Evolutionary conservation across 2,888 invertebrate genomes (phyloP).

Genomic region (Morpho deidamia): DNA sequence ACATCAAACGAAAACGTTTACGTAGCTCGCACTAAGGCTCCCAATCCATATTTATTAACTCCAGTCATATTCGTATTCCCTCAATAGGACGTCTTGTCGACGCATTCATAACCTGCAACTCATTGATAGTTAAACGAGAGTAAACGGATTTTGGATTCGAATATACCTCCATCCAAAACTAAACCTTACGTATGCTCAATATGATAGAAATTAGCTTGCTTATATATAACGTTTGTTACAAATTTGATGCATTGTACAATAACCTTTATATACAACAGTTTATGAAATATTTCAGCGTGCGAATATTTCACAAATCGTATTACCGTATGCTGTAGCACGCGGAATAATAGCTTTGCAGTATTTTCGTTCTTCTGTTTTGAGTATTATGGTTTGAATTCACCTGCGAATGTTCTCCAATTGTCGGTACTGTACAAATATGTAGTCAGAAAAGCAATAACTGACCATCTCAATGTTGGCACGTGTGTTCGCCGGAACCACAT

Average conservation of each 20-base stretch:
- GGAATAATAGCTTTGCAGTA: not conserved
- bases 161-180: not conserved
- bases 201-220: not conserved
- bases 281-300: not conserved
- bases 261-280: not conserved
- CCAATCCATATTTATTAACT: conserved; percentile 12
- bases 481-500: conserved; percentile 32
- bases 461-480: conserved; percentile 29
- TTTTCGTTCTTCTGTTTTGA: not conserved
- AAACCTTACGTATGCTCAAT: not conserved
- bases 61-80: conserved; percentile 1
- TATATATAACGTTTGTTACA: not conserved
- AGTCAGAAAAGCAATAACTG: conserved; percentile 29
- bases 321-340: not conserved
- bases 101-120: conserved; percentile 20
- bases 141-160: conserved; percentile 5
- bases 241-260: not conserved
- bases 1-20: conserved; percentile 3
- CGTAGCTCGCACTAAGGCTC: not conserved
- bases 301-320: not conserved
- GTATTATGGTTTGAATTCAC: not conserved
- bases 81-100: conserved; percentile 19
- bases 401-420: not conserved
- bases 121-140: conserved; percentile 17
- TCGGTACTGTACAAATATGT: conserved; percentile 4